Evolutionary conservation across 2,888 invertebrate genomes (phyloP).

Genomic region (Cepaea hortensis): DNA sequence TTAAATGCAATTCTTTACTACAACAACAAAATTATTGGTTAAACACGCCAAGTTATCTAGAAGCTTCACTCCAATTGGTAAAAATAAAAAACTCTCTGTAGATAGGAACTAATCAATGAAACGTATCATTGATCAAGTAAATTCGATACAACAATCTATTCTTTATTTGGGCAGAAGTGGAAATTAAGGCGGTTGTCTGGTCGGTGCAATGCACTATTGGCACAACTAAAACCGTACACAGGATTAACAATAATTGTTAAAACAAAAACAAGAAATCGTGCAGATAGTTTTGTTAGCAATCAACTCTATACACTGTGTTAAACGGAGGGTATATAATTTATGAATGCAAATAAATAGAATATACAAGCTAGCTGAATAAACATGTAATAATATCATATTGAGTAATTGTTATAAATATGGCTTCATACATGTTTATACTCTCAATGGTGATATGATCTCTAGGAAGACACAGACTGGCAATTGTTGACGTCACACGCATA

Average conservation of each 20-base stretch:
- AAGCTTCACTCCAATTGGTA: no score
- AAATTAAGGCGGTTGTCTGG: neutral
- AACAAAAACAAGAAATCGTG: neutral
- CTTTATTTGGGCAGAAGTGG: no score
- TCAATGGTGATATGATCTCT: neutral
- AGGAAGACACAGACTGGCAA: neutral
- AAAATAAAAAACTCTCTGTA: no score
- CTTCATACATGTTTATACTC: neutral
- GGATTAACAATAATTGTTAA: neutral
- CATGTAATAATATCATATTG: neutral
- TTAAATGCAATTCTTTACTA: no score
- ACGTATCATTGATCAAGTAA: no score
- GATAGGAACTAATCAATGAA: no score
- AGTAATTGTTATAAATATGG: neutral
- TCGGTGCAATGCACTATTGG: neutral
- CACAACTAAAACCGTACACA: neutral
- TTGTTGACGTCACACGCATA: no score
- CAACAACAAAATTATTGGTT: no score
- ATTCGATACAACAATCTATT: no score
- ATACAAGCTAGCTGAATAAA: neutral
- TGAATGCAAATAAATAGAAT: constrained; percentile 14
- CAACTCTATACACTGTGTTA: neutral
- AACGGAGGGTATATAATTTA: neutral
- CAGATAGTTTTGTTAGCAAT: neutral
- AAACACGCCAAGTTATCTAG: no score